Conservation (phyloP, 2,113 vertebrate species). For the Gopherus evgoodei region DNA sequence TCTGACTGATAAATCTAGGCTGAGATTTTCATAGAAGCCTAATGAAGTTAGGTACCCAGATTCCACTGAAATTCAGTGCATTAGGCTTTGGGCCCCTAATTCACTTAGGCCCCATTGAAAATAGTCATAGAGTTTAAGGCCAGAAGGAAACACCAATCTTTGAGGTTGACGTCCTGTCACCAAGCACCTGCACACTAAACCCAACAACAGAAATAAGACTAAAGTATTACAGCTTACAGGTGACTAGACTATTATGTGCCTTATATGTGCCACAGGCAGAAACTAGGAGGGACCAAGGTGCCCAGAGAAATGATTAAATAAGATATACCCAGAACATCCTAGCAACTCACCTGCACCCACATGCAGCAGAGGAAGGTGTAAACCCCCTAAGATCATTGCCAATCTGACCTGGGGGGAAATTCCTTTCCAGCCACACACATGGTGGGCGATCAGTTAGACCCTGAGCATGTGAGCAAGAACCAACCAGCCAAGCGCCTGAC, state of each 20-base stretch:
- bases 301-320: background rate
- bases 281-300: background rate
- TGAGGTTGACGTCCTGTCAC: background rate
- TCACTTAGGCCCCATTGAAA: background rate
- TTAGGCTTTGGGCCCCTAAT: background rate
- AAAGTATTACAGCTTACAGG: background rate
- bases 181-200: background rate
- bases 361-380: background rate
- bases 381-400: background rate
- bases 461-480: background rate
- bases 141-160: background rate
- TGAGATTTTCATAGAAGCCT: background rate
- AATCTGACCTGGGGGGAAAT: background rate
- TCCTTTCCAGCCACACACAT: background rate
- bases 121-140: background rate
- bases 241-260: background rate
- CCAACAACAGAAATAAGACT: background rate
- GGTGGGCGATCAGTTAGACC: background rate
- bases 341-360: background rate
- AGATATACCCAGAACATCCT: background rate
- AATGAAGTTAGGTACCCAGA: background rate
- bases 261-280: background rate
- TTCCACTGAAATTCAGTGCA: background rate
- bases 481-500: background rate
- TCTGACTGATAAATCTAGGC: background rate